phyloP scores from a whole-genome alignment of 2,113 vertebrate species.

The Lycaon pictus region DNA sequence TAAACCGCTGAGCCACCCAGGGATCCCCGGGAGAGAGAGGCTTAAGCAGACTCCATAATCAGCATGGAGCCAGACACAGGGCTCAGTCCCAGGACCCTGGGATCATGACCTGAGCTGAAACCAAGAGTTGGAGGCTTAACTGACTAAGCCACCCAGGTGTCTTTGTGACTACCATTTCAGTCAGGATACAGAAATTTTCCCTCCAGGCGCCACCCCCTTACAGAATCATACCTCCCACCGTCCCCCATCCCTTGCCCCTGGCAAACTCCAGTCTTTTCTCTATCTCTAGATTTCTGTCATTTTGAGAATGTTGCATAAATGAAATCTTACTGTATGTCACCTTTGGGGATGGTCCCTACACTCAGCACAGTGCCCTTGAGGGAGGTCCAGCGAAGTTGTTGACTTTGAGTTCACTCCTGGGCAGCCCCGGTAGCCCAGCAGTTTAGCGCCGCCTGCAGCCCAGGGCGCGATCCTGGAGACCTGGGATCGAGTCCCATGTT shows the following conservation, averaged over 20 bases:
- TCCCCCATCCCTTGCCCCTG: neutral
- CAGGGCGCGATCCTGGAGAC: no score
- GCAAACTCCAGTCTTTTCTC: neutral
- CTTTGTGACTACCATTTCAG: neutral
- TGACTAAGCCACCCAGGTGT: neutral
- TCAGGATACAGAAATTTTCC: neutral
- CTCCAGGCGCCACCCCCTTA: neutral
- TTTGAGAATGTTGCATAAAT: neutral
- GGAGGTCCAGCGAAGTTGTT: neutral
- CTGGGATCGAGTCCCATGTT: no score
- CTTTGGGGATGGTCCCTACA: neutral
- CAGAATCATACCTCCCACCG: neutral
- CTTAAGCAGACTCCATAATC: neutral
- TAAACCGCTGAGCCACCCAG: no score
- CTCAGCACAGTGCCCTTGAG: neutral
- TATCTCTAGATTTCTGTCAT: neutral
- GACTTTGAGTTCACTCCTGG: neutral
- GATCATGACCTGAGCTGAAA: neutral
- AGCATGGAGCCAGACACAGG: neutral
- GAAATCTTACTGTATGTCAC: no score
- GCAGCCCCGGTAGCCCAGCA: no score
- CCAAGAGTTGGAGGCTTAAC: neutral
- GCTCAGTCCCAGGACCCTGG: neutral
- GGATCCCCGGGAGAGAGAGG: neutral
- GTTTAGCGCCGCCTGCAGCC: no score